Evolutionary conservation across 2,113 vertebrate species (phyloP).

Genomic region (Gnathonemus echidnorhynchus): DNA sequence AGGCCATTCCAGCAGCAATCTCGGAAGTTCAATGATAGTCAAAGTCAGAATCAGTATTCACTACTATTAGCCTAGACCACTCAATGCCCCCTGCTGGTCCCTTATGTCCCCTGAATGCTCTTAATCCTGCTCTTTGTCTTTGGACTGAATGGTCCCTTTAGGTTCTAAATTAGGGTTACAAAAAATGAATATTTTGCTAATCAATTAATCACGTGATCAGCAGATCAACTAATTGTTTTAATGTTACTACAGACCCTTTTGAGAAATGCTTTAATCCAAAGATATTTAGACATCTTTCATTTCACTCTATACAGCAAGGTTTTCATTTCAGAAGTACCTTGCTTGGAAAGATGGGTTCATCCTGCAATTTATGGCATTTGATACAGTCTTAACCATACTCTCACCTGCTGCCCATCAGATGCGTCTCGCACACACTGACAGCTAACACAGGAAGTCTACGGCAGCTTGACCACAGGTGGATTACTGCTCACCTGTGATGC

Average conservation of each 20-base stretch:
- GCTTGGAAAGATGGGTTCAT: not conserved
- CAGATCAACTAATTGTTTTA: not conserved
- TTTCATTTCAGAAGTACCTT: not conserved
- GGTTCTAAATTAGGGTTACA: not conserved
- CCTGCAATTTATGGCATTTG: not conserved
- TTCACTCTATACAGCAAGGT: not conserved
- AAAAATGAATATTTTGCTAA: not conserved
- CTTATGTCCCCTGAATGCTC: not conserved
- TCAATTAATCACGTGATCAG: not conserved
- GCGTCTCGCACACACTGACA: not conserved
- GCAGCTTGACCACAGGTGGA: not conserved
- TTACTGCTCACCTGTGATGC: slow-evolving; percentile 77
- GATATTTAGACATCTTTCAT: not conserved
- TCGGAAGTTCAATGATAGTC: slow-evolving; percentile 37
- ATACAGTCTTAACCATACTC: not conserved
- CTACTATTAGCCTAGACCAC: not conserved
- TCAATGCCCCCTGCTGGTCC: not conserved
- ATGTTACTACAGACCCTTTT: not conserved
- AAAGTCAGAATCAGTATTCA: not conserved
- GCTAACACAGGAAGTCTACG: not conserved
- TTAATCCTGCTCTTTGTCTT: not conserved
- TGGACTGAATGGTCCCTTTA: not conserved
- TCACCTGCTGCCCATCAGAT: not conserved
- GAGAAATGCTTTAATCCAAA: not conserved
- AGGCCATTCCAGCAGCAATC: slow-evolving; percentile 95